Evolutionary conservation across 2,888 invertebrate genomes (phyloP), one percentile per base, ranked within the genome.

Genomic region (Spodoptera exigua): DNA sequence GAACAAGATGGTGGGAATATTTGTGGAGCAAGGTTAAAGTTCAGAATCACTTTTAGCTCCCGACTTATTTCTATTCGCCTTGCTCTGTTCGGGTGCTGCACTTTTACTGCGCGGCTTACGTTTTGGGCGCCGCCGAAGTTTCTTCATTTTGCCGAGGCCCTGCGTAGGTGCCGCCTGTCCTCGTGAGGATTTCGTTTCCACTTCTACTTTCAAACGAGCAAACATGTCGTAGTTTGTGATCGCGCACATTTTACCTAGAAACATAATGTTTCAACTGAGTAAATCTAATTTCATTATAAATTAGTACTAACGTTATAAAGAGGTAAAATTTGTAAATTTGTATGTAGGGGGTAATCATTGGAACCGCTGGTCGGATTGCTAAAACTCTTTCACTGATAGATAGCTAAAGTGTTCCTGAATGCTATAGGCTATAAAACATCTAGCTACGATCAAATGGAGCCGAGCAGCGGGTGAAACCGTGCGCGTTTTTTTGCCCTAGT

Each of bases 221-320:
- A 94, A 93, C 91, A 92, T 93, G 69, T 94, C 94, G 76, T 94
- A 92, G 80, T 94, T 94, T 7, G 93, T 93, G 66, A 94, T 94
- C 3, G 79, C 83, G 78, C 94, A 94, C 89, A 92, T 91, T 85
- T 92, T 94, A 61, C 94, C 94, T 94, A 78, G 9, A 80, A 77
- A 12, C 37, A 27, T 36, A 5, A 14, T 1, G n/a, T n/a, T n/a
- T n/a, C n/a, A n/a, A n/a, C n/a, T n/a, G n/a, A n/a, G n/a, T n/a
- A n/a, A n/a, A n/a, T n/a, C n/a, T n/a, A n/a, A n/a, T n/a, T n/a
- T n/a, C n/a, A n/a, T n/a, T n/a, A n/a, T n/a, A n/a, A n/a, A n/a
- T n/a, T n/a, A n/a, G n/a, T n/a, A n/a, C n/a, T n/a, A n/a, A n/a
- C n/a, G n/a, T n/a, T n/a, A n/a, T n/a, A n/a, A n/a, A n/a, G n/a